Conservation (phyloP, 2,113 vertebrate genomes). For the Delphinus delphis region DNA sequence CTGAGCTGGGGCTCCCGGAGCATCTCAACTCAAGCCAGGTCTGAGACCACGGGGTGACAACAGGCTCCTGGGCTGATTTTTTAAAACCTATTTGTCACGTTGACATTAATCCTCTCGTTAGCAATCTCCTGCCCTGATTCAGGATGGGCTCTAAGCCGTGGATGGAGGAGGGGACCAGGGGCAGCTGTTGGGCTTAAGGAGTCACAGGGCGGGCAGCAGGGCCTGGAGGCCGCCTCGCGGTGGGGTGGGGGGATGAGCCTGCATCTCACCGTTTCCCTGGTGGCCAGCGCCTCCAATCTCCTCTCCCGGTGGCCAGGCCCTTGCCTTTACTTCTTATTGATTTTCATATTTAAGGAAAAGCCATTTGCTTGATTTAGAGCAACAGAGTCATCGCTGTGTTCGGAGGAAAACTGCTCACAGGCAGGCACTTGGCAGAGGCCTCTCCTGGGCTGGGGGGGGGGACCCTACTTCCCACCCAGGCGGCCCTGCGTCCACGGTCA, state of each 20-base stretch:
- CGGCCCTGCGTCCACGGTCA: background rate
- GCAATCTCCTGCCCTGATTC: background rate
- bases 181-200: background rate
- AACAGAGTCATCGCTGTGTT: conserved; percentile 61
- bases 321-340: conserved; percentile 51
- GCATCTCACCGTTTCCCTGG: background rate
- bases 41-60: background rate
- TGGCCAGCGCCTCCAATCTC: no score
- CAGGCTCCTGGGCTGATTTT: background rate
- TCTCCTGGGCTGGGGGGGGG: background rate
- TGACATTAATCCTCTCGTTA: conserved; percentile 38
- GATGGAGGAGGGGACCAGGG: background rate
- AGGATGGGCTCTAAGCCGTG: background rate
- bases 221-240: background rate
- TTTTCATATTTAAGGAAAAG: conserved; percentile 71
- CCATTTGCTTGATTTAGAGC: conserved; percentile 64
- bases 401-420: conserved; percentile 25
- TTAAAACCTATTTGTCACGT: conserved; percentile 18
- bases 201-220: background rate
- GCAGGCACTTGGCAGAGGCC: conserved; percentile 1
- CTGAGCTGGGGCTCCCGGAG: background rate
- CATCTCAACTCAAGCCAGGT: background rate
- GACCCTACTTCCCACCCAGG: background rate
- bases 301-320: background rate
- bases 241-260: no score